Percentiles rank a stretch among this genome's conserved stretches.
phyloP scores from a whole-genome alignment of 2,888 invertebrate genomes.

The Cataglyphis altisquamis region DNA sequence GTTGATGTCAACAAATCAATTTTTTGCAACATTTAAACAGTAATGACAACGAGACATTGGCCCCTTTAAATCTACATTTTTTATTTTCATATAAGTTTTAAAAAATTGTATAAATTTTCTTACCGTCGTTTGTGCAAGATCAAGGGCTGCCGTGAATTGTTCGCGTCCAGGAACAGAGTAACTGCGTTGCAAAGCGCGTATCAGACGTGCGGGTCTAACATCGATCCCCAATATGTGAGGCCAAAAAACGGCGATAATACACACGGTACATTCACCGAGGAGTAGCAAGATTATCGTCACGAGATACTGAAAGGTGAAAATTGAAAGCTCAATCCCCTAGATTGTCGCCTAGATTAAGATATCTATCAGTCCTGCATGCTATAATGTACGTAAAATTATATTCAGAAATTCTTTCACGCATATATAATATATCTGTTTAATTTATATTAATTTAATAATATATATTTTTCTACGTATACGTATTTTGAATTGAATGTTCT shows the following conservation, averaged over 20 bases:
- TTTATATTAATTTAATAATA: slow-evolving; percentile 1
- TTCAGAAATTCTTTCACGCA: not conserved
- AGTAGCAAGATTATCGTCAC: slow-evolving; percentile 90
- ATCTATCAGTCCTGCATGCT: not conserved
- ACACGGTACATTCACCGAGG: slow-evolving; percentile 91
- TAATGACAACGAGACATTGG: not conserved
- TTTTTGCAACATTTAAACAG: not conserved
- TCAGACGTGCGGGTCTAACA: slow-evolving; percentile 90
- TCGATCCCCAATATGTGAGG: slow-evolving; percentile 92
- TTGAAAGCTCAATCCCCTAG: not conserved
- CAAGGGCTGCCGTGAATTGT: slow-evolving; percentile 93
- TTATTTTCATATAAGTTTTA: not conserved
- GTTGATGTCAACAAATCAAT: not conserved
- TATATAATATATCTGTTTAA: not conserved
- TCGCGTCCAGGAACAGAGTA: slow-evolving; percentile 92
- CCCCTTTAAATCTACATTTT: not conserved
- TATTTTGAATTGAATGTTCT: not conserved
- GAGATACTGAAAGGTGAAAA: slow-evolving; percentile 89
- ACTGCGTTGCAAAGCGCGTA: slow-evolving; percentile 91
- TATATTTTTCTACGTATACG: not conserved
- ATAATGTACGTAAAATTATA: not conserved
- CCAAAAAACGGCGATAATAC: slow-evolving; percentile 91
- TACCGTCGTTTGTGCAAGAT: slow-evolving; percentile 90
- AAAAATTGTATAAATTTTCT: slow-evolving; percentile 26
- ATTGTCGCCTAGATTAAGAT: not conserved